Percentiles rank a stretch among this genome's conserved stretches.
These are phyloP conservation scores for Oligia latruncula DNA, from an alignment of 2,888 invertebrate species.

Conservation along the genomic window DNA sequence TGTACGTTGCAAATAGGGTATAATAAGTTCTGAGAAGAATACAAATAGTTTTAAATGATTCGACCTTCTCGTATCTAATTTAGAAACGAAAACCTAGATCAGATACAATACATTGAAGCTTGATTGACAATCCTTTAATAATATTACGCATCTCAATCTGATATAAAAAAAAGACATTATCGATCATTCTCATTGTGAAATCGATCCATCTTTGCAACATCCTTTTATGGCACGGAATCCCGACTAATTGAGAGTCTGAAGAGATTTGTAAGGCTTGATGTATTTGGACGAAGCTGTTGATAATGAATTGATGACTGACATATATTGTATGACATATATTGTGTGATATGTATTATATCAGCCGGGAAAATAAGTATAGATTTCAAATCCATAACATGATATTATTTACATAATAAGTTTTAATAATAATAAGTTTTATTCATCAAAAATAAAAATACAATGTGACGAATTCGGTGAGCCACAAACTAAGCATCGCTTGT, in stretches of 20 bases:
- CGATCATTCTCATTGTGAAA: constrained; percentile 47
- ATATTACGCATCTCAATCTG: constrained; percentile 36
- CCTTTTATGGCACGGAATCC: constrained; percentile 24
- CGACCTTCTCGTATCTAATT: constrained; percentile 23
- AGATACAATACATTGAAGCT: constrained; percentile 5
- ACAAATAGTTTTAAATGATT: not conserved
- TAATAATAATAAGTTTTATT: too few species aligned
- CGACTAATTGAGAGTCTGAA: constrained; percentile 16
- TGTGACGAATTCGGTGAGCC: too few species aligned
- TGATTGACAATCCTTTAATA: constrained; percentile 28
- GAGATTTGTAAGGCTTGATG: not conserved
- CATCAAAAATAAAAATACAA: too few species aligned
- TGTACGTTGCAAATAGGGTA: not conserved
- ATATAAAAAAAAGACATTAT: constrained; percentile 39
- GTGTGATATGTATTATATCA: not conserved
- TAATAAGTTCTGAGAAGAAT: not conserved
- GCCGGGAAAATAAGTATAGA: not conserved
- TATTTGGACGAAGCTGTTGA: not conserved
- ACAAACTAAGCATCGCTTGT: too few species aligned
- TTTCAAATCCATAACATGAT: too few species aligned
- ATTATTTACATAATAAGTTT: too few species aligned
- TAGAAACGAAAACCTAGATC: constrained; percentile 8
- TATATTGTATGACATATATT: too few species aligned
- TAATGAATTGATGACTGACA: not conserved
- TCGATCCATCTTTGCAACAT: constrained; percentile 50